Conservation (phyloP, 2,888 invertebrate species). For the Phragmatobia fuliginosa region DNA sequence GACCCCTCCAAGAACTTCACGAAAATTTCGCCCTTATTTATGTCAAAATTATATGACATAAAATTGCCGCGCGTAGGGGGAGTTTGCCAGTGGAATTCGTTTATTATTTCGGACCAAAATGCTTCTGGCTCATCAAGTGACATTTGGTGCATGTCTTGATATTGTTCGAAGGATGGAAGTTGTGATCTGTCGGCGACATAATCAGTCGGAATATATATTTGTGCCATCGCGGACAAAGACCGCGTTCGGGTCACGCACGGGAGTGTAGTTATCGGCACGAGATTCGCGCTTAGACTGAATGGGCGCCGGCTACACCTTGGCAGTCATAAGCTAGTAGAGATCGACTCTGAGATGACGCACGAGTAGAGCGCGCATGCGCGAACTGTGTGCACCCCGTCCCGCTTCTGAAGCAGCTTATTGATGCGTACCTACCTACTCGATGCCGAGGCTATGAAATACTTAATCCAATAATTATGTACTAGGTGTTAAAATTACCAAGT, state of each 20-base stretch:
- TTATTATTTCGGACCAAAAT: conserved; percentile 98
- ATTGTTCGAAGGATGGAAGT: conserved; percentile 88
- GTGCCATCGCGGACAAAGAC: conserved; percentile 85
- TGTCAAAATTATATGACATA: conserved; percentile 96
- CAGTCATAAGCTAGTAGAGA: conserved; percentile 37
- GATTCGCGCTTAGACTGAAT: conserved; percentile 30
- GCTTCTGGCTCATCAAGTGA: conserved; percentile 95
- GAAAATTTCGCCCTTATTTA: conserved; percentile 94
- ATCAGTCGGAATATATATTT: conserved; percentile 86
- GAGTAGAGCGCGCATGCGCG: conserved; percentile 72
- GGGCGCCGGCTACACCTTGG: conserved; percentile 32
- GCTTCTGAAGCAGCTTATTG: conserved; percentile 18
- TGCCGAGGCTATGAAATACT: not conserved
- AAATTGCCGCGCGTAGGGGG: conserved; percentile 91
- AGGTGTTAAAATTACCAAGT: not conserved
- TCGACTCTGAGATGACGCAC: conserved; percentile 65
- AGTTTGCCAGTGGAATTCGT: conserved; percentile 97
- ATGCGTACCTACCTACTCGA: not conserved
- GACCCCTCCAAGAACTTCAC: conserved; percentile 98
- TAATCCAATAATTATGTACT: not conserved
- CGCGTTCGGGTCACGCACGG: conserved; percentile 29
- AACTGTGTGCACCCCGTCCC: conserved; percentile 41
- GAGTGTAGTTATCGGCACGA: conserved; percentile 25
- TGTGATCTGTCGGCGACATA: conserved; percentile 89
- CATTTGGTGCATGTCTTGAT: conserved; percentile 93